phyloP scores from a whole-genome alignment of 2,888 invertebrate species.

The Magallana nippona region DNA sequence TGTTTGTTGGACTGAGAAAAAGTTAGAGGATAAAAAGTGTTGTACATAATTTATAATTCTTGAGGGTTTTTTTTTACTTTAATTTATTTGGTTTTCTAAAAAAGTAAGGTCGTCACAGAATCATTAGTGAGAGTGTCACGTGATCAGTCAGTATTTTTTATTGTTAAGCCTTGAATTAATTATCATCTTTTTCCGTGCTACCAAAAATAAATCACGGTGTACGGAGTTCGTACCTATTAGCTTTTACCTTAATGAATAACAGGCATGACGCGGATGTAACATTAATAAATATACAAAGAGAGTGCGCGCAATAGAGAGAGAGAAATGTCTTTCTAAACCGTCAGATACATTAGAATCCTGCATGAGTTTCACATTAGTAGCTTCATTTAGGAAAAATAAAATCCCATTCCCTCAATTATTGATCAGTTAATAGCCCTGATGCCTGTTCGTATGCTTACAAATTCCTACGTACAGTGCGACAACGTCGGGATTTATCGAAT shows the following conservation, averaged over 20 bases:
- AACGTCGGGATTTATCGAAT: no score
- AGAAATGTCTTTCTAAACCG: background rate
- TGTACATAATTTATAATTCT: no score
- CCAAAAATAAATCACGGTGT: slow-evolving; percentile 1
- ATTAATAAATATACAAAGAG: background rate
- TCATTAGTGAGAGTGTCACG: no score
- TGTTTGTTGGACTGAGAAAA: no score
- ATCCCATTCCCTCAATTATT: background rate
- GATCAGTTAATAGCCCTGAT: background rate
- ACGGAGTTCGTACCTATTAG: slow-evolving; percentile 16
- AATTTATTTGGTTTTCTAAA: no score
- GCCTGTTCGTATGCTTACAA: background rate
- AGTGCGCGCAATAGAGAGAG: no score
- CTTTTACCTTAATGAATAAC: slow-evolving; percentile 9
- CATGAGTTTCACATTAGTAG: background rate
- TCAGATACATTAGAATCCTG: background rate
- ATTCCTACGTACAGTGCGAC: background rate
- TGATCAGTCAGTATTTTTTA: background rate
- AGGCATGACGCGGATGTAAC: background rate
- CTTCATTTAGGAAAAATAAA: slow-evolving; percentile 13
- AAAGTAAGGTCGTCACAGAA: no score
- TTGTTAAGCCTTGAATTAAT: slow-evolving; percentile 8
- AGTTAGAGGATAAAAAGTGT: no score
- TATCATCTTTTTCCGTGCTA: background rate
- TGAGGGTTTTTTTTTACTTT: no score